These are phyloP conservation scores for Ophioderma brevispina DNA, from an alignment of 35 echinoderm and acorn worm species.

Conservation along the genomic window DNA sequence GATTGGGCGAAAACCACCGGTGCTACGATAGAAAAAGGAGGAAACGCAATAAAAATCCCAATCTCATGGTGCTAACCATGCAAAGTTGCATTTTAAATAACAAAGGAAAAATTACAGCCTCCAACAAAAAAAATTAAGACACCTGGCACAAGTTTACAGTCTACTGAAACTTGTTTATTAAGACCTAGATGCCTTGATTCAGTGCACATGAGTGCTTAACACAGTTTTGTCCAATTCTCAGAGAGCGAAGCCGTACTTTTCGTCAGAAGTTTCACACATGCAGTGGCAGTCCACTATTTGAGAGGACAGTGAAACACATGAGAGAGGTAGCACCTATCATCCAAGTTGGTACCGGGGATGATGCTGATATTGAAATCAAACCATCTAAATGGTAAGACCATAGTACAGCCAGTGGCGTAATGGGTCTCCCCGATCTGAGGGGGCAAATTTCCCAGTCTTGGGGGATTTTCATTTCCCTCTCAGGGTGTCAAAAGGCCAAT, in stretches of 20 bases:
- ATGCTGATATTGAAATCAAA: constrained; percentile 85
- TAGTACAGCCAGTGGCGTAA: too few relatives aligned
- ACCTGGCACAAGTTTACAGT: not conserved
- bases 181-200: not conserved
- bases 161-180: not conserved
- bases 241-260: constrained; percentile 79
- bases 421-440: too few relatives aligned
- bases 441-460: too few relatives aligned
- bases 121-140: not conserved
- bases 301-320: constrained; percentile 68
- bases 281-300: constrained; percentile 65
- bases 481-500: too few relatives aligned
- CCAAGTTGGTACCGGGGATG: constrained; percentile 42
- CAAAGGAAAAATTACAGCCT: not conserved
- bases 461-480: too few relatives aligned
- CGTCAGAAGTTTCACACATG: constrained; percentile 88
- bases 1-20: too few relatives aligned
- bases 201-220: not conserved
- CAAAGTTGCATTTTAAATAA: too few relatives aligned
- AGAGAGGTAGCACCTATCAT: constrained; percentile 54
- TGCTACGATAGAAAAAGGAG: too few relatives aligned
- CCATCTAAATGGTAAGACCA: constrained; percentile 92
- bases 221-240: constrained; percentile 16
- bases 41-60: too few relatives aligned
- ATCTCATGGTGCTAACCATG: too few relatives aligned